A percentile compares a stretch with the other conserved stretches of the same genome.
These are phyloP conservation scores for Austrofundulus limnaeus DNA, from an alignment of 2,113 vertebrate genomes.

Conservation along the genomic window DNA sequence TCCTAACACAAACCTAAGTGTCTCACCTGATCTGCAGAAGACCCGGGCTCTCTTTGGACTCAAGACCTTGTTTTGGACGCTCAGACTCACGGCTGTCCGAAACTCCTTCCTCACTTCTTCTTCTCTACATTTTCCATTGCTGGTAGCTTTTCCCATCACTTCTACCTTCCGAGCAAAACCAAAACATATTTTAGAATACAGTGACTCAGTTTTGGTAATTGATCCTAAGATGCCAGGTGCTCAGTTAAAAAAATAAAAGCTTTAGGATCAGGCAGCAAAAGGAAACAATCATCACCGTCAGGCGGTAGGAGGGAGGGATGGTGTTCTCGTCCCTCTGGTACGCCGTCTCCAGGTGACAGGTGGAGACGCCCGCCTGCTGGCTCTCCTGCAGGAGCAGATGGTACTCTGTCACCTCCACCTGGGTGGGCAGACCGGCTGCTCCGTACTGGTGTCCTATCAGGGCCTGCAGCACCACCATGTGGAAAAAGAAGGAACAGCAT, in stretches of 20 bases:
- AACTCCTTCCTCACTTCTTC: slow-evolving; percentile 62
- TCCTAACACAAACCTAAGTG: neutral
- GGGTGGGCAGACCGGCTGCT: slow-evolving; percentile 58
- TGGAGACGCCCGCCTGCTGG: slow-evolving; percentile 66
- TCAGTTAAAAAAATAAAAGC: neutral
- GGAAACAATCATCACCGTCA: slow-evolving; percentile 11
- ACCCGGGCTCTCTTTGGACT: slow-evolving; percentile 58
- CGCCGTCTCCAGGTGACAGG: slow-evolving; percentile 65
- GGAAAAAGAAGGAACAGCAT: slow-evolving; percentile 34
- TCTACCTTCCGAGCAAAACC: slow-evolving; percentile 15
- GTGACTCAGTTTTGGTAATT: no score
- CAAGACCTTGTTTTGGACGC: slow-evolving; percentile 60
- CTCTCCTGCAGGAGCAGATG: slow-evolving; percentile 73
- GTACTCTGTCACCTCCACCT: slow-evolving; percentile 78
- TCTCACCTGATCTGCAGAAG: slow-evolving; percentile 76
- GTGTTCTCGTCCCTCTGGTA: slow-evolving; percentile 81
- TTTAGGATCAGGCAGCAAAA: slow-evolving; percentile 28
- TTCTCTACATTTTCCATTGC: slow-evolving; percentile 17
- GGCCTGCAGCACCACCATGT: slow-evolving; percentile 68
- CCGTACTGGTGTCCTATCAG: slow-evolving; percentile 80
- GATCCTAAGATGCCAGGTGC: no score
- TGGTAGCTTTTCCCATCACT: slow-evolving; percentile 15
- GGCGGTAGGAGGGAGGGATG: slow-evolving; percentile 73
- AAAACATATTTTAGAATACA: no score
- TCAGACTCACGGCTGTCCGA: slow-evolving; percentile 60